Base-by-base conservation (phyloP, 2,797 vertebrate species). In the Eospalax fontanierii region DNA sequence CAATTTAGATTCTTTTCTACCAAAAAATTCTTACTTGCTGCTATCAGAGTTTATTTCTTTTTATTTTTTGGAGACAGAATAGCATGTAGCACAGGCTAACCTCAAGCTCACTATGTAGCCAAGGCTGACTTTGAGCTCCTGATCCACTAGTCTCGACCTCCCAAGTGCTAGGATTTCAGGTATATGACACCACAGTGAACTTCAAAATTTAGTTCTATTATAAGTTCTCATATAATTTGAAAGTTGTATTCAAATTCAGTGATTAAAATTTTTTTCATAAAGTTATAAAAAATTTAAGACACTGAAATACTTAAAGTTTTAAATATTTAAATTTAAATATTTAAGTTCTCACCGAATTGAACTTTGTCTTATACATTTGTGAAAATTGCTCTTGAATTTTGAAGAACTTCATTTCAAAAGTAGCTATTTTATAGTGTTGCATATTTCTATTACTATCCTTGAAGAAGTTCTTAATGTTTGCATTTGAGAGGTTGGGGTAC, bases 281-380 rank as follows among this genome's bases (percentile, higher is more conserved):
- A 85, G 81, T 78, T 86, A 82, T 84, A 84, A 70, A 84, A 91
- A 38, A 38, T 15, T 89, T 79, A 35, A 86, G 30, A 70, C 1
- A 46, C 50, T 89, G 28, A 94, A 87, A 89, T 94, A 88, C 71
- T 95, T 87, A 87, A 86, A 66, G 33, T 75, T n/a, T n/a, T n/a
- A n/a, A n/a, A n/a, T n/a, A n/a, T n/a, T n/a, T n/a, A n/a, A n/a
- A n/a, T n/a, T n/a, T n/a, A n/a, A n/a, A n/a, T n/a, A n/a, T n/a
- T n/a, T n/a, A n/a, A n/a, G 12, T 57, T 95, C 50, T 91, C 84
- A 75, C 0, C n/a, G 10, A 91, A 88, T 76, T 93, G 63, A 87
- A 93, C 30, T 46, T 83, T 84, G 80, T 79, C 46, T 86, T 78
- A 28, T 38, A 43, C 30, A 57, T 74, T 92, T 87, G 68, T 81